phyloP scores from a whole-genome alignment of 2,797 vertebrate genomes.

The Mallotus villosus region DNA sequence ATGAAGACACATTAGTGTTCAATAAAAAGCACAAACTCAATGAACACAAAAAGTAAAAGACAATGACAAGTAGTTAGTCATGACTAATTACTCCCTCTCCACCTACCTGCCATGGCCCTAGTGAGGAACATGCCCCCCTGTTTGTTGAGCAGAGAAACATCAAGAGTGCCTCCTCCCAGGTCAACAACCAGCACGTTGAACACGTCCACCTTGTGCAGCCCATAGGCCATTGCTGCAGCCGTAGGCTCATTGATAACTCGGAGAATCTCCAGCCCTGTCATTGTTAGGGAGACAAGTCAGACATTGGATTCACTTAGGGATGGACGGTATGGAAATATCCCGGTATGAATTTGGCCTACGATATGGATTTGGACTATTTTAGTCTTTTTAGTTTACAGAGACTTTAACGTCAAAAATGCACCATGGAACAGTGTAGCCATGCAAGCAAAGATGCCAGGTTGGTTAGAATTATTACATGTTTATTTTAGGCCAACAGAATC shows the following conservation, averaged over 20 bases:
- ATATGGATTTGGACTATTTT: no score
- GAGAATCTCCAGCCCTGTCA: slow-evolving; percentile 85
- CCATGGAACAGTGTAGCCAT: no score
- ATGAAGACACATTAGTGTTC: not conserved
- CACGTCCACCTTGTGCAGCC: slow-evolving; percentile 93
- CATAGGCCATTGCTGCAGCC: slow-evolving; percentile 97
- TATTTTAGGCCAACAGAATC: no score
- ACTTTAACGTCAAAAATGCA: no score
- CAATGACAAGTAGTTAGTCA: not conserved
- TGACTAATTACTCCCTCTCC: no score
- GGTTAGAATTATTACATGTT: no score
- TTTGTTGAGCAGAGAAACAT: slow-evolving; percentile 95
- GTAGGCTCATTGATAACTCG: slow-evolving; percentile 96
- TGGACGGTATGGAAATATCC: not conserved
- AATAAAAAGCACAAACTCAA: no score
- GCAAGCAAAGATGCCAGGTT: no score
- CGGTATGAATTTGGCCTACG: no score
- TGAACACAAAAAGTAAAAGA: not conserved
- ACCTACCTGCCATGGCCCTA: slow-evolving; percentile 94
- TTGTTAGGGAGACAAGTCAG: not conserved
- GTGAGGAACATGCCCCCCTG: slow-evolving; percentile 98
- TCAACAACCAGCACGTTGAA: slow-evolving; percentile 96
- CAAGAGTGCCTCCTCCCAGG: slow-evolving; percentile 94
- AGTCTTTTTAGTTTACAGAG: no score
- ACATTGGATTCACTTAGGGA: not conserved